Base-by-base conservation (phyloP, 2,113 vertebrate genomes). In the Merops nubicus region DNA sequence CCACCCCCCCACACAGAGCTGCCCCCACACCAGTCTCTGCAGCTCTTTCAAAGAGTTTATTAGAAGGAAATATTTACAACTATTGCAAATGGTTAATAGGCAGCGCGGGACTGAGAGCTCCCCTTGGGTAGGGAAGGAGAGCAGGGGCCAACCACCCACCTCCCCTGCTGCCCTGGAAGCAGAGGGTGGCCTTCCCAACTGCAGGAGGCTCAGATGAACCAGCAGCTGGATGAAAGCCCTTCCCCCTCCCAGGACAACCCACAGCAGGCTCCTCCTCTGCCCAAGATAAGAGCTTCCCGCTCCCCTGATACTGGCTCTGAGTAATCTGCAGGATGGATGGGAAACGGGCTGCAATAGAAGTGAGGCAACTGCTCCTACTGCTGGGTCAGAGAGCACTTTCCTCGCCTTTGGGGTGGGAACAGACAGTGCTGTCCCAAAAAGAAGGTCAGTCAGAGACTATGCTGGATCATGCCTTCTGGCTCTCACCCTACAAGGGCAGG, bases 41-140 rank as follows among this genome's bases (percentile, higher is more conserved):
- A 56, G 73, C 85, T 97, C 97, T 97, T 96, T 70, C 93, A 96
- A 95, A 97, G 94, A 82, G 94, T 98, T 98, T 98, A 98, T 98
- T 98, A 96, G 97, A 91, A 82, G 94, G 91, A 94, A 70, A 63
- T 97, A 97, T 98, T 97, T 98, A 98, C 96, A 98, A 91, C 96
- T 97, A 98, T 98, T 98, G 97, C 98, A 97, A 98, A 96, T 59
- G 88, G 88, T 94, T 95, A 97, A 88, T 96, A 97, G 95, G 96
- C 97, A 96, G 81, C 79, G 78, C 4, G 11, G 94, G 78, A 91
- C 87, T 77, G 78, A 81, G 84, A 63, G 80, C 85, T 84, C 86
- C 95, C 84, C 81, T 76, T 15, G 74, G 57, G 54, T 5, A 62
- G 28, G 72, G 94, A 89, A 81, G 87, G 89, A 40, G 3, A 96